Evolutionary conservation across 2,888 invertebrate genomes (phyloP).

Genomic region (Cerastoderma edule): DNA sequence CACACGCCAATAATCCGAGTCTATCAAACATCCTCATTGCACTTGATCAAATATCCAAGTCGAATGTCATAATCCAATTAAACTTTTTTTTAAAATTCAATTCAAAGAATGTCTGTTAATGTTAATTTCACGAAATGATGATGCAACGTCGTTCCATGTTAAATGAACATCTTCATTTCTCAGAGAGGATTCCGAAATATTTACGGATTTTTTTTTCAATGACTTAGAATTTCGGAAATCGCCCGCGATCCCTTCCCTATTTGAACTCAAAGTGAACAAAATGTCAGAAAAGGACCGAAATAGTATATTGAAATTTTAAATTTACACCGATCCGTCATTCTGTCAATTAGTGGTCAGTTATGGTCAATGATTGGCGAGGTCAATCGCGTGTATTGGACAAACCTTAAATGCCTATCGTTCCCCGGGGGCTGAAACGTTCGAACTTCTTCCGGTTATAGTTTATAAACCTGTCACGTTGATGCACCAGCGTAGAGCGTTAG

Average conservation of each 20-base stretch:
- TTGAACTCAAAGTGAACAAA: not conserved
- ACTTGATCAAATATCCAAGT: not conserved
- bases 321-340: constrained; percentile 7
- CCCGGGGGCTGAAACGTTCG: constrained; percentile 3
- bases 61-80: not conserved
- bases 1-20: constrained; percentile 19
- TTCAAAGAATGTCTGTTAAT: no score
- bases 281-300: constrained; percentile 8
- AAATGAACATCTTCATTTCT: no score
- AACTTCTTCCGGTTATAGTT: not conserved
- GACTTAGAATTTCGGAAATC: no score
- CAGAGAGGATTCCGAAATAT: no score
- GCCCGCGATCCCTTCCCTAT: no score
- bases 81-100: no score
- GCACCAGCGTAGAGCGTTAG: no score
- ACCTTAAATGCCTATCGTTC: not conserved
- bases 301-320: constrained; percentile 11
- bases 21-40: not conserved
- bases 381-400: constrained; percentile 8
- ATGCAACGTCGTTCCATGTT: no score
- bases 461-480: not conserved
- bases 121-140: no score
- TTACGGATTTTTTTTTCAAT: no score
- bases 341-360: constrained; percentile 11
- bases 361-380: constrained; percentile 13